Percentiles rank a stretch among this genome's conserved stretches.
Evolutionary conservation across 2,113 vertebrate species (phyloP).

Genomic region (Anhinga anhinga): DNA sequence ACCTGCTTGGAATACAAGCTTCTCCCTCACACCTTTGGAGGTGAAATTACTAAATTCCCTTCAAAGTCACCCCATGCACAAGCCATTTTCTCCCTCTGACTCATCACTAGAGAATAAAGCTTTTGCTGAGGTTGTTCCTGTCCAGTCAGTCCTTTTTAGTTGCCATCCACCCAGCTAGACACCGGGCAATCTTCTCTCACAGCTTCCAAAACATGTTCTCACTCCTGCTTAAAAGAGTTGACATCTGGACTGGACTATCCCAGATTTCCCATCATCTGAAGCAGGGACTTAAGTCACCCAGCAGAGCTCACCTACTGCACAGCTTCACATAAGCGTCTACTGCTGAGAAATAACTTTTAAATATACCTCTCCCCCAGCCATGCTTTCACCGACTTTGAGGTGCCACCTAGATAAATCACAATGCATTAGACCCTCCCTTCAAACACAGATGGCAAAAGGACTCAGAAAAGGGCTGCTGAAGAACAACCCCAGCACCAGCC

Average conservation of each 20-base stretch:
- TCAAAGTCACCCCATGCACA: neutral
- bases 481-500: neutral
- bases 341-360: neutral
- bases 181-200: neutral
- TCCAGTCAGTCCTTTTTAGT: neutral
- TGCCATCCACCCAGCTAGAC: neutral
- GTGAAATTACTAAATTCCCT: neutral
- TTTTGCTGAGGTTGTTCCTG: neutral
- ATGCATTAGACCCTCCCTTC: fast-evolving
- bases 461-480: neutral
- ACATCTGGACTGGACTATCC: neutral
- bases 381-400: neutral
- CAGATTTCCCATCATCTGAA: neutral
- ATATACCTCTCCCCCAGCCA: no score
- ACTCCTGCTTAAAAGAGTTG: neutral
- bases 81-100: neutral
- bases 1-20: neutral
- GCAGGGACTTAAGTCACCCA: neutral
- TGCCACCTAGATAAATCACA: neutral
- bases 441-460: neutral
- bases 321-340: neutral
- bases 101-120: neutral
- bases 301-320: neutral
- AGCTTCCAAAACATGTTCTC: neutral
- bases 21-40: neutral